These are phyloP conservation scores for Gortyna flavago DNA, from an alignment of 2,888 invertebrate genomes.

Conservation along the genomic window DNA sequence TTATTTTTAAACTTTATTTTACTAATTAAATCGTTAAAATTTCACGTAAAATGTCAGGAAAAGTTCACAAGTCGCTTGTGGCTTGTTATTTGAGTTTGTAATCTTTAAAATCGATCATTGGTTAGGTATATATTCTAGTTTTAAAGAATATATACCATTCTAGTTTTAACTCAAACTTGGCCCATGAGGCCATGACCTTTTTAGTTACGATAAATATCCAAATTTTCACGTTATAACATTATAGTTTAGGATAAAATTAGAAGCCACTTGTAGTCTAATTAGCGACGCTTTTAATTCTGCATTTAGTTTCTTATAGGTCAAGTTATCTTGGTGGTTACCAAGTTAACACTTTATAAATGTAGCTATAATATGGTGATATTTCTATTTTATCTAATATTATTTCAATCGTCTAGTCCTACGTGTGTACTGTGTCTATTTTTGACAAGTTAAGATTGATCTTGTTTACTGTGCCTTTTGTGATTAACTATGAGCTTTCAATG, in stretches of 20 bases:
- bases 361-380: constrained; percentile 7
- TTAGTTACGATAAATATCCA: background rate
- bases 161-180: background rate
- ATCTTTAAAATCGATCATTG: constrained; percentile 1
- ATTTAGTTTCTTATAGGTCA: background rate
- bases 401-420: constrained; percentile 14
- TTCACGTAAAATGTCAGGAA: constrained; percentile 35
- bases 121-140: background rate
- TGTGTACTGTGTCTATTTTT: constrained; percentile 45
- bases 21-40: constrained; percentile 47
- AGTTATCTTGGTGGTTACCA: background rate
- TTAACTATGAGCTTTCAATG: constrained; percentile 43
- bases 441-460: constrained; percentile 66
- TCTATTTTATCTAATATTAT: constrained; percentile 29
- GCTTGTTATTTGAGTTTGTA: constrained; percentile 1
- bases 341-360: background rate
- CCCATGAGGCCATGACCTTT: background rate
- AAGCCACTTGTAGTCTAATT: background rate
- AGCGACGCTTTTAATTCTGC: background rate
- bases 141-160: too few relatives aligned
- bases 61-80: constrained; percentile 37
- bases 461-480: constrained; percentile 28
- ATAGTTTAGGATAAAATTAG: background rate
- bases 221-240: background rate
- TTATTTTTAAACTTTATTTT: constrained; percentile 11